A percentile compares a stretch with the other conserved stretches of the same genome.
Evolutionary conservation across 2,888 invertebrate genomes (phyloP).

Genomic region (Acronicta psi): DNA sequence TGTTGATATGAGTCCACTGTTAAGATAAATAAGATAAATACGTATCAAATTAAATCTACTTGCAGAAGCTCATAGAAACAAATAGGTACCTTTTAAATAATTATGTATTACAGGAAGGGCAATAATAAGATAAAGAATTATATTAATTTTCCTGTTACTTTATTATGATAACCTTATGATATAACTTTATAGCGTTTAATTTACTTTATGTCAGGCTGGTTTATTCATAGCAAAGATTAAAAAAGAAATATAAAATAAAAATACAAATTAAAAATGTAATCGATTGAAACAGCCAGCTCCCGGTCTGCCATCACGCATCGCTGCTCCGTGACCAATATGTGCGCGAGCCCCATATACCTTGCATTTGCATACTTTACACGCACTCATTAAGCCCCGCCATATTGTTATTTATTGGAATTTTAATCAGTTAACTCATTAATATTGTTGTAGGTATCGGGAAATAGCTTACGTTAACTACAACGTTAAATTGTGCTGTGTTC

Average conservation of each 20-base stretch:
- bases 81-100: no score
- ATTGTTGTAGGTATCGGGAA: slow-evolving; percentile 28
- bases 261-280: background rate
- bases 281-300: slow-evolving; percentile 50
- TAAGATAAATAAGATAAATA: no score
- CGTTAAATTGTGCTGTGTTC: background rate
- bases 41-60: no score
- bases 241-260: background rate
- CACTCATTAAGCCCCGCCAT: slow-evolving; percentile 48
- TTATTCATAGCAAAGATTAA: no score
- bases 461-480: slow-evolving; percentile 2
- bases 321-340: slow-evolving; percentile 76
- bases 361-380: slow-evolving; percentile 80
- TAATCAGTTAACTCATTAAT: slow-evolving; percentile 43
- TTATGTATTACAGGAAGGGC: no score
- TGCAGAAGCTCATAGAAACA: no score
- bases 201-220: no score
- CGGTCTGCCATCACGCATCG: slow-evolving; percentile 67
- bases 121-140: no score
- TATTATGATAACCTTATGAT: no score
- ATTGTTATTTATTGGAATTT: slow-evolving; percentile 55
- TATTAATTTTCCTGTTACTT: no score
- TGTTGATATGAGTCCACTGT: background rate
- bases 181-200: no score
- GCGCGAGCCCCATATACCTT: slow-evolving; percentile 65